Conservation (phyloP, 2,113 vertebrate species). For the Menura novaehollandiae region DNA sequence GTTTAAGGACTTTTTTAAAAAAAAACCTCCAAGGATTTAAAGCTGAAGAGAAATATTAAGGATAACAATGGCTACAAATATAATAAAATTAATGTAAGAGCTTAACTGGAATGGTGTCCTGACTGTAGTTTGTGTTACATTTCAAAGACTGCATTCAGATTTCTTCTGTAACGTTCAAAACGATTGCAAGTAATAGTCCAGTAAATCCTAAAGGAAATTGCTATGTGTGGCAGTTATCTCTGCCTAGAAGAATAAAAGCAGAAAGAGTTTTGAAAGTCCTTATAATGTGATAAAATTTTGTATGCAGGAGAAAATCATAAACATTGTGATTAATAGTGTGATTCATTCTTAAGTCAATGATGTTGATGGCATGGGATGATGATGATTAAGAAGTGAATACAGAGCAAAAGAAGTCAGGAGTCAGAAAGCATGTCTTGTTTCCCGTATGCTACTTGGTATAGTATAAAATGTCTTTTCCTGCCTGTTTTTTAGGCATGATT, state of each 20-base stretch:
- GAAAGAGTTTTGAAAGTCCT: background rate
- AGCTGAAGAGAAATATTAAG: background rate
- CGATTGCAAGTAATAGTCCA: background rate
- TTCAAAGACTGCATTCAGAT: constrained; percentile 13
- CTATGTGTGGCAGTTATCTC: background rate
- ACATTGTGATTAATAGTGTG: background rate
- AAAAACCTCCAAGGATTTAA: background rate
- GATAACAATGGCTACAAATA: background rate
- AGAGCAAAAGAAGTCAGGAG: background rate
- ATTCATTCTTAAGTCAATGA: background rate
- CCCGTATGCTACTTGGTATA: background rate
- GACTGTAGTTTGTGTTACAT: background rate
- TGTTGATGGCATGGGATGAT: background rate
- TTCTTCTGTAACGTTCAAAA: background rate
- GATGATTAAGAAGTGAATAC: background rate
- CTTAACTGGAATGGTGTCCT: background rate
- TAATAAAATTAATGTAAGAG: background rate
- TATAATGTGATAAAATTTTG: background rate
- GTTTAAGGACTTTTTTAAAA: background rate
- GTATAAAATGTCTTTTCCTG: background rate
- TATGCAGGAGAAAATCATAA: background rate
- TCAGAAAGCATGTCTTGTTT: background rate
- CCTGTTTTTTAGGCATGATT: background rate
- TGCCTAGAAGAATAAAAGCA: background rate
- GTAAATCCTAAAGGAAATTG: background rate